Percentiles rank a stretch among this genome's conserved stretches.
These are phyloP conservation scores for Cepaea nemoralis DNA, from an alignment of 1,140 invertebrate species.

Conservation along the genomic window DNA sequence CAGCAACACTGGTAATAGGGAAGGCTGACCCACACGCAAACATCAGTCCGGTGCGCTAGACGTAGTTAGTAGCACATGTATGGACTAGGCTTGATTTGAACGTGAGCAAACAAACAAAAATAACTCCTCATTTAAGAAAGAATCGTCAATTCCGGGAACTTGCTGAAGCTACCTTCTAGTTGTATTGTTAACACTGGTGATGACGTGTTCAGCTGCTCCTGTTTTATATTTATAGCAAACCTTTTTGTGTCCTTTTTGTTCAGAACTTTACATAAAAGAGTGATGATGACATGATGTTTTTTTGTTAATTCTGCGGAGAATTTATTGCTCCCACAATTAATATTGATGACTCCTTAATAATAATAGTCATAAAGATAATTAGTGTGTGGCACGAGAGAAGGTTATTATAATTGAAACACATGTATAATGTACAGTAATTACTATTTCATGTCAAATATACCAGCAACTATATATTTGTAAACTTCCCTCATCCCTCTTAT, in stretches of 20 bases:
- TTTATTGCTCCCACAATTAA: constrained; percentile 25
- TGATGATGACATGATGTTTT: neutral
- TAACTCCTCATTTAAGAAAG: too few species aligned
- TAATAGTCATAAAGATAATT: too few species aligned
- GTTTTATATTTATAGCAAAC: constrained; percentile 4
- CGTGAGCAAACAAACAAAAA: too few species aligned
- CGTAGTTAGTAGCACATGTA: too few species aligned
- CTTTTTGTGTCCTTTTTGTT: neutral
- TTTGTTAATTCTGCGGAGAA: neutral
- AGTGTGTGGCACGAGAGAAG: too few species aligned
- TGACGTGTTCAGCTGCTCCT: constrained; percentile 8
- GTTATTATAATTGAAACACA: neutral
- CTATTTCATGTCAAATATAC: neutral
- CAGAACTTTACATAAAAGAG: neutral
- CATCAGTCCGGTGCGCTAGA: too few species aligned
- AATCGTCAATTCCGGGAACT: too few species aligned
- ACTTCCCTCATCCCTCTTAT: neutral
- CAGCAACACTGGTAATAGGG: too few species aligned
- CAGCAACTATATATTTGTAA: constrained; percentile 18
- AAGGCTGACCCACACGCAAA: too few species aligned
- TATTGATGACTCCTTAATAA: neutral
- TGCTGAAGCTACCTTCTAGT: too few species aligned
- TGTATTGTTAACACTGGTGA: constrained; percentile 12
- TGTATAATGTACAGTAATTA: neutral
- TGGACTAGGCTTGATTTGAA: too few species aligned